Evolutionary conservation across 2,797 vertebrate genomes (phyloP), one percentile per base, ranked within the genome.

Genomic region (Lutjanus campechanus): DNA sequence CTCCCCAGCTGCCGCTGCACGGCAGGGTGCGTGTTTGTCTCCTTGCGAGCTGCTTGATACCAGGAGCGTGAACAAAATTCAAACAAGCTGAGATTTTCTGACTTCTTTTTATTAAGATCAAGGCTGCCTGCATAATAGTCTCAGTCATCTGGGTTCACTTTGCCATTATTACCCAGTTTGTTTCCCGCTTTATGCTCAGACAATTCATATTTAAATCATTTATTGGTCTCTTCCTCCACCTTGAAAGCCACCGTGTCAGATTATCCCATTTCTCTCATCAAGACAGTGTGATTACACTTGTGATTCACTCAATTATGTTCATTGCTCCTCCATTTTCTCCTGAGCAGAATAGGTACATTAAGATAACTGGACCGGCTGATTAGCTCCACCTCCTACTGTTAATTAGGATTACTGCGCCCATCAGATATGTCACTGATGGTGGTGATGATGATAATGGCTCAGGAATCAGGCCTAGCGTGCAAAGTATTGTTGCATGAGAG

Each of bases 331-430:
- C n/a, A 10, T 77, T 80, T 77, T 68, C 65, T 74, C 55, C 66
- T 54, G 7, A 4, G 61, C 1, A 1, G 22, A 75, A 56, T 41
- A 83, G 78, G 87, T 91, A 65, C 66, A 85, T 83, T 50, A 71
- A 82, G 79, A 87, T 79, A 82, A 85, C 58, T 75, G 69, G 44
- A 75, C 41, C 10, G 60, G 49, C 56, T 84, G 75, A 90, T 91
- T 76, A 75, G 51, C 56, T 20, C 55, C 60, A 22, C 70, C 77
- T 56, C 79, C 46, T 16, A 2, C 75, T 80, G 68, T 78, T 91
- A 87, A 88, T 90, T 88, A 89, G 71, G 82, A 86, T 90, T 85
- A 82, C 71, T 61, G 58, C 15, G 1, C 68, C 53, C 60, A 67
- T 17, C 67, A 85, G 73, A 81, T 66, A 40, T 40, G 41, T 36